phyloP scores from a whole-genome alignment of 2,113 vertebrate genomes.

The Cranoglanis bouderius region DNA sequence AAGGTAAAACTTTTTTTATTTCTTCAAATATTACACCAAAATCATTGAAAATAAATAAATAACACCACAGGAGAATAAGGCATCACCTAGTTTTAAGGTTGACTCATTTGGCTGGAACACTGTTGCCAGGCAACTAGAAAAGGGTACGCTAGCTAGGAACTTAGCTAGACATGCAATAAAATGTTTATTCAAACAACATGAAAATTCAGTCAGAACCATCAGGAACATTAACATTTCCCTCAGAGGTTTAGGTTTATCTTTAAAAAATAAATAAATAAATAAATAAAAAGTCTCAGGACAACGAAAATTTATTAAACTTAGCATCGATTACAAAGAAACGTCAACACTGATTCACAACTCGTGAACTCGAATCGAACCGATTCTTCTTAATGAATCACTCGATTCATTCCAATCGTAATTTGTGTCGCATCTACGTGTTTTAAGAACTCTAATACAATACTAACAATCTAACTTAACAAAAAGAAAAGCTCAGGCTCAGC shows the following conservation, averaged over 20 bases:
- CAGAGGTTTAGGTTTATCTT: background rate
- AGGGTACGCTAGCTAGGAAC: background rate
- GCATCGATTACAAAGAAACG: too few species aligned
- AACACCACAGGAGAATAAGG: background rate
- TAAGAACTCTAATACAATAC: background rate
- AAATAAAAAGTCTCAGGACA: background rate
- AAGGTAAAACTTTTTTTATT: too few species aligned
- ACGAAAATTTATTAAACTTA: too few species aligned
- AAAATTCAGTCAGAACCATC: background rate
- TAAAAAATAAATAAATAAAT: too few species aligned
- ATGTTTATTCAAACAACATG: background rate
- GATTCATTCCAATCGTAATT: background rate
- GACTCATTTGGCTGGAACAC: background rate
- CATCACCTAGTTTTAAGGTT: background rate
- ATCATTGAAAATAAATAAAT: background rate
- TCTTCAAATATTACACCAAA: background rate
- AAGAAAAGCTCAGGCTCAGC: too few species aligned
- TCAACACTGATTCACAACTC: background rate
- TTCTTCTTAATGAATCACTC: background rate
- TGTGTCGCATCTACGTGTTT: background rate
- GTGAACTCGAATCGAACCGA: background rate
- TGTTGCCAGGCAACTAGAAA: background rate
- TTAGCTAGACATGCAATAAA: background rate
- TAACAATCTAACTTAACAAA: background rate
- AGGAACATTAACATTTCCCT: background rate